Base-by-base conservation (phyloP, 1,140 invertebrate genomes). In the Myzus persicae region DNA sequence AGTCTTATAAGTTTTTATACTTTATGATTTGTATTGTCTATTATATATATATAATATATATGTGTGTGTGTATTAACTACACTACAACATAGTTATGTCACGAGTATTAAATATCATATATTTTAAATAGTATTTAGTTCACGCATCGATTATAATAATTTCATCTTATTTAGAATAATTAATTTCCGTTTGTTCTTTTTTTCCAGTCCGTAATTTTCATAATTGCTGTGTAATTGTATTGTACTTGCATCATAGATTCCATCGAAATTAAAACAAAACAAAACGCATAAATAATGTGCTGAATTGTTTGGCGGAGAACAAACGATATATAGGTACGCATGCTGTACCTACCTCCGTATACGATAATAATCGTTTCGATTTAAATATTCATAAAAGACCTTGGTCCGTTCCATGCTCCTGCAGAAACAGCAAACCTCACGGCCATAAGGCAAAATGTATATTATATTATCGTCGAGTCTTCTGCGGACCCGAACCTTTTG, bases 351-450 rank as follows among this genome's bases (percentile, higher is more conserved):
- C 31, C 24, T 6, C 36, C 59, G 14, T n/a, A n/a, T 2, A n/a
- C 4, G 14, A n/a, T n/a, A n/a, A 76, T 76, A 76, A n/a, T 76
- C n/a, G 59, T 76, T 76, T 76, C 3, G 14, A 36, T 67, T 76
- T 76, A 76, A 76, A 76, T 76, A 76, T 76, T n/a, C 59, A 76
- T 76, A 76, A 76, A 76, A 76, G 59, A 76, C 59, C 59, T 76
- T 76, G 59, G 59, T 76, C 59, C 5, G n/a, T 76, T n/a, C 59
- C 31, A n/a, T n/a, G 31, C 14, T 76, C 31, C 31, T 76, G 59
- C 46, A 48, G 46, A n/a, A 76, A n/a, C 59, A 76, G n/a, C 31
- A n/a, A 76, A n/a, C 59, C 59, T 76, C 59, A 76, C 14, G 31
- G 59, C 6, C 59, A 76, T 7, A 14, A 67, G 59, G 59, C 14